These are phyloP conservation scores for Thyatira batis DNA, from an alignment of 2,888 invertebrate species.

Conservation along the genomic window DNA sequence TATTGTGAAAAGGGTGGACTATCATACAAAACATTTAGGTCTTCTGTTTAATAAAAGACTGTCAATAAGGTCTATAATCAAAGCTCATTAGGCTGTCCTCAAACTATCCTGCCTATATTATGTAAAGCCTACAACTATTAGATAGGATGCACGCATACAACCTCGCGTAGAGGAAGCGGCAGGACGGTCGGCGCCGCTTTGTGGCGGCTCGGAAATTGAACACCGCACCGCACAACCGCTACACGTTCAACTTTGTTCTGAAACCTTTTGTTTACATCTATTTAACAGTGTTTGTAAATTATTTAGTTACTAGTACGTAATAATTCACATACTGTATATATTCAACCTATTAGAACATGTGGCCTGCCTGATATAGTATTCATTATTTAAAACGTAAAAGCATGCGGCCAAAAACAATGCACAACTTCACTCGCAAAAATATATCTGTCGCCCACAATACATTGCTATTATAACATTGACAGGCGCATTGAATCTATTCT, in stretches of 20 bases:
- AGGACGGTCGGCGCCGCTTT: conserved; percentile 62
- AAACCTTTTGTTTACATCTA: conserved; percentile 30
- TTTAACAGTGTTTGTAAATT: background rate
- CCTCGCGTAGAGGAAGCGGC: conserved; percentile 26
- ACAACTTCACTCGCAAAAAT: too few relatives aligned
- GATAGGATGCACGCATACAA: background rate
- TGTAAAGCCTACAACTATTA: background rate
- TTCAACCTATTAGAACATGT: too few relatives aligned
- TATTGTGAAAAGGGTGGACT: background rate
- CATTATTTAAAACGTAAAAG: too few relatives aligned
- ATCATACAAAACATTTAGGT: background rate
- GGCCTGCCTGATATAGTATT: too few relatives aligned
- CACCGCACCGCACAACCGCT: conserved; percentile 20
- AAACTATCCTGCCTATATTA: background rate
- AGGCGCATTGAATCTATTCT: too few relatives aligned
- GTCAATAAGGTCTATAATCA: background rate
- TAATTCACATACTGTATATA: too few relatives aligned
- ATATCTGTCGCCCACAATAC: too few relatives aligned
- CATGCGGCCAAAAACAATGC: too few relatives aligned
- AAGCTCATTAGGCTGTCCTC: background rate
- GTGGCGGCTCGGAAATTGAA: conserved; percentile 65
- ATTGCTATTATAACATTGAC: too few relatives aligned
- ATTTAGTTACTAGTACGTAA: background rate
- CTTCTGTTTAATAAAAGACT: background rate
- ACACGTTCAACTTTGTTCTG: conserved; percentile 25